Evolutionary conservation across 2,113 vertebrate genomes (phyloP).

Genomic region (Odocoileus hemionus): DNA sequence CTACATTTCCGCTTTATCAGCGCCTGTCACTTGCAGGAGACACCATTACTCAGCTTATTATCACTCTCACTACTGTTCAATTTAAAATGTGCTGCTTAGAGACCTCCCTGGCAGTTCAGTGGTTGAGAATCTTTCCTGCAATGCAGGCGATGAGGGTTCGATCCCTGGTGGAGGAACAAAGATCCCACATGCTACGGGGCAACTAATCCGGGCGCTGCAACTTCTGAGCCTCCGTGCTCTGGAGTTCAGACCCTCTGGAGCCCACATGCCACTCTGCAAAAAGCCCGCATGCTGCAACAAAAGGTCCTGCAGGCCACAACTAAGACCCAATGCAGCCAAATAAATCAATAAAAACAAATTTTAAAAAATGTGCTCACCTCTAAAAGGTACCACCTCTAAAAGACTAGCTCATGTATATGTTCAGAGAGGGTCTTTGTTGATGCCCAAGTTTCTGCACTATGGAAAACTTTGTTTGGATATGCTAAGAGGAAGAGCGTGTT

Average conservation of each 20-base stretch:
- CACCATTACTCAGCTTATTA: conserved; percentile 48
- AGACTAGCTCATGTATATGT: conserved; percentile 45
- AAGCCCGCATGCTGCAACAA: neutral
- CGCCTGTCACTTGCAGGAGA: conserved; percentile 48
- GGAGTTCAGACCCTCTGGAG: neutral
- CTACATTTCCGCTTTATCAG: conserved; percentile 34
- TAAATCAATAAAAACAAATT: neutral
- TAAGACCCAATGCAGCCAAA: neutral
- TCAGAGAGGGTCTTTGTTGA: conserved; percentile 75
- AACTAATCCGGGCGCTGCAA: neutral
- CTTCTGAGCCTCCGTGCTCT: neutral
- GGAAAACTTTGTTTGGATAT: conserved; percentile 68
- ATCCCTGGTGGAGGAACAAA: neutral
- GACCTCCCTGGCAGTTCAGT: neutral
- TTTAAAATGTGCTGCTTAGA: conserved; percentile 61
- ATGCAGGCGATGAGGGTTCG: neutral
- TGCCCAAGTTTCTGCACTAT: conserved; percentile 56
- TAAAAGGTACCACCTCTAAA: conserved; percentile 42
- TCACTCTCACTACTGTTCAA: conserved; percentile 36
- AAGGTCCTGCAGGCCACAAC: neutral
- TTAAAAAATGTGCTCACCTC: neutral
- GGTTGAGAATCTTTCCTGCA: neutral
- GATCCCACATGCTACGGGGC: neutral
- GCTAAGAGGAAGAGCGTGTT: conserved; percentile 47
- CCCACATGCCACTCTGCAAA: neutral